Base-by-base conservation (phyloP, 2,113 vertebrate species). In the Gadus chalcogrammus region DNA sequence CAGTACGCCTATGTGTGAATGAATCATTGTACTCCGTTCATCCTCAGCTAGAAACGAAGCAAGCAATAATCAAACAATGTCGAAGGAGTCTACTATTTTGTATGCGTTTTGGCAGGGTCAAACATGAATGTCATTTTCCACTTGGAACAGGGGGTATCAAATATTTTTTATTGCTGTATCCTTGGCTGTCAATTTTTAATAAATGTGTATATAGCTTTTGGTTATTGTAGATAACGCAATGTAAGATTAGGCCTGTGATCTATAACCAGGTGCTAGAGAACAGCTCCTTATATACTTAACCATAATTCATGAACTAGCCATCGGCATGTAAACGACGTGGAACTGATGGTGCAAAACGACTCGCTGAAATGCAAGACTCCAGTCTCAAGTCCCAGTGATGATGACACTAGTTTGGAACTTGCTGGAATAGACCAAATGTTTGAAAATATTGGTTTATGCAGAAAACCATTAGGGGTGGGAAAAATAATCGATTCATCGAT, bases 1-100 rank as follows among this genome's bases (percentile, higher is more conserved):
- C 9, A 55, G 67, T 64, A 9, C 58, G 48, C 73, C 71, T 69
- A 8, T 69, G 65, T 42, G 4, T 63, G 66, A 75, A 76, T 72
- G 80, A 80, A 75, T 73, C 18, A 16, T 2, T 75, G 61, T 42
- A 67, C 48, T 53, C 62, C 80, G 69, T 79, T 67, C 70, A 75
- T 69, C 76, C 79, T 59, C 68, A 72, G 24, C 65, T 64, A 77
- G 52, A 70, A 71, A 67, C 64, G 12, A 72, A 66, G 55, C 18
- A 56, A 86, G 85, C 86, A 88, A 86, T 87, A 87, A 81, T 48
- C 42, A 13, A 48, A 48, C 8, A 9, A 13, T 72, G 63, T 53
- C 13, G 48, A 60, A 63, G 48, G 2, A 67, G 61, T 60, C 75
- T 72, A 42, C 20, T 76, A 13, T 52, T 65, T 72, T 68, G 72